phyloP scores from a whole-genome alignment of 2,113 vertebrate genomes.

The Pristiophorus japonicus region DNA sequence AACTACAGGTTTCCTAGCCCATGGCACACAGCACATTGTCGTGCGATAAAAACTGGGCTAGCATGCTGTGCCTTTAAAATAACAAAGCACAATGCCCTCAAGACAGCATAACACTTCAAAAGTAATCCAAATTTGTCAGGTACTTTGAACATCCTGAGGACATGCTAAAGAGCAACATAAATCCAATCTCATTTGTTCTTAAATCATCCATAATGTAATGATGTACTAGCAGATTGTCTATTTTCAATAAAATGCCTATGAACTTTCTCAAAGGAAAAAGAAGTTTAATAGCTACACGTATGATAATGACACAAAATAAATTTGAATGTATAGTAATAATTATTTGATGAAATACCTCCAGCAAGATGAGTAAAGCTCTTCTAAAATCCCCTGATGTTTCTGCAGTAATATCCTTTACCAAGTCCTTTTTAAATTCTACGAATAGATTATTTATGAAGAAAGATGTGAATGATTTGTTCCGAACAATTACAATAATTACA shows the following conservation, averaged over 20 bases:
- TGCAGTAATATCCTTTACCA: conserved; percentile 63
- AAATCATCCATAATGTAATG: not conserved
- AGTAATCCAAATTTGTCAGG: not conserved
- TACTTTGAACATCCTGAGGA: not conserved
- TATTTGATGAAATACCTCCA: conserved; percentile 57
- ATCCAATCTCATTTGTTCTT: not conserved
- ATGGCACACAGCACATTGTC: not conserved
- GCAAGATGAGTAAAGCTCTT: conserved; percentile 67
- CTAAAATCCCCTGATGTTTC: conserved; percentile 73
- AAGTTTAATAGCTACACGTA: not conserved
- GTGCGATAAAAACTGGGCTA: not conserved
- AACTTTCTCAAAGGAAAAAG: not conserved
- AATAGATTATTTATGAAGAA: conserved; percentile 10
- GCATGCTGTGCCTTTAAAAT: not conserved
- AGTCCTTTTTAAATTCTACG: conserved; percentile 60
- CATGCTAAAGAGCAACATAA: not conserved
- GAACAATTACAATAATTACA: not conserved
- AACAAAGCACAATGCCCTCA: not conserved
- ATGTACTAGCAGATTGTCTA: not conserved
- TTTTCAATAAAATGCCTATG: not conserved
- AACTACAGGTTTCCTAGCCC: not conserved
- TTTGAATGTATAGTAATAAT: not conserved
- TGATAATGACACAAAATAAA: not conserved
- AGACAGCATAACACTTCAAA: not conserved
- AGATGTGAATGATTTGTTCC: not conserved